phyloP scores from a whole-genome alignment of 2,113 vertebrate genomes.

The Melanerpes formicivorus region DNA sequence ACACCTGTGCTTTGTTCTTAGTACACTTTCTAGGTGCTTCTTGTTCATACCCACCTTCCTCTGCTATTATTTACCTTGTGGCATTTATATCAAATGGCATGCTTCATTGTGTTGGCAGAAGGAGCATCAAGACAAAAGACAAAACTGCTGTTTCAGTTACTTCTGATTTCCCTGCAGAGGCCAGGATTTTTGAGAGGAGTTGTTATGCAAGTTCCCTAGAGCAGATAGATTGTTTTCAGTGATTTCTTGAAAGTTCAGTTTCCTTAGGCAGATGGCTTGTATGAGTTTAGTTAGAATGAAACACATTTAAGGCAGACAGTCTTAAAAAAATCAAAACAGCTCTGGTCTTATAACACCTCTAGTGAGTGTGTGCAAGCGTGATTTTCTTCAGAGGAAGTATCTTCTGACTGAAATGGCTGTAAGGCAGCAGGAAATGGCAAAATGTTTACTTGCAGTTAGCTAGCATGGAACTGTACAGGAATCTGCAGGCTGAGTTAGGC shows the following conservation, averaged over 20 bases:
- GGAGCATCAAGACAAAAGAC: not conserved
- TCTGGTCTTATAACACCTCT: not conserved
- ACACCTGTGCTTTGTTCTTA: not conserved
- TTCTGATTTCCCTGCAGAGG: not conserved
- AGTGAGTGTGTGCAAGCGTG: not conserved
- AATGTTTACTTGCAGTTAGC: not conserved
- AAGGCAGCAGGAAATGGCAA: conserved; percentile 15
- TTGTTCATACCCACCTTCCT: not conserved
- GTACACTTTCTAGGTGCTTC: not conserved
- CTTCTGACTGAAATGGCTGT: not conserved
- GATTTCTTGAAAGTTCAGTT: not conserved
- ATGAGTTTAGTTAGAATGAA: not conserved
- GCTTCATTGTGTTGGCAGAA: not conserved
- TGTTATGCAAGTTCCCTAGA: not conserved
- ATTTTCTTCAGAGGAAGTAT: not conserved
- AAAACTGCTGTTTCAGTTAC: not conserved
- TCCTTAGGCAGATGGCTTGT: not conserved
- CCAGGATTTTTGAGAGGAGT: not conserved
- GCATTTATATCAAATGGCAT: not conserved
- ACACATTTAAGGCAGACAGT: not conserved
- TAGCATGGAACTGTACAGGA: not conserved
- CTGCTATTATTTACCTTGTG: not conserved
- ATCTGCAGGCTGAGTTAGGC: not conserved
- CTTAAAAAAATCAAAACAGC: not conserved
- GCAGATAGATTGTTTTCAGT: not conserved